Evolutionary conservation across 1,140 invertebrate genomes (phyloP), one percentile per base, ranked within the genome.

Genomic region (Akabosia matsudoensis): DNA sequence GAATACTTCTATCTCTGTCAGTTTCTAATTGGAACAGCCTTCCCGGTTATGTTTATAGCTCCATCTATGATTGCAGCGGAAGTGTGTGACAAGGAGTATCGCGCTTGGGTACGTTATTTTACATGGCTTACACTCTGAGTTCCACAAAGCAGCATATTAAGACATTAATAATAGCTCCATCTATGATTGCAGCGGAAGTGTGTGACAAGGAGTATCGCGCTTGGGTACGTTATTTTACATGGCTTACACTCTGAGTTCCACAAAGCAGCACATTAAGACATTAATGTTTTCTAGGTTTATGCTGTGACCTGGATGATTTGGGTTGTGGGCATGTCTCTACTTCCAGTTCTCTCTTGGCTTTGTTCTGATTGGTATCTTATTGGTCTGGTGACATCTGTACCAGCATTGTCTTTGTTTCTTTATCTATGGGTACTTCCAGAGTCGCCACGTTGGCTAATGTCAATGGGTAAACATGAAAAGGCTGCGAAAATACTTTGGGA

Each of bases 361-460:
- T 74, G 75, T 45, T 16, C 74, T 1, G 72, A 64, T 51, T 81
- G 80, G 80, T 81, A 76, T 64, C 51, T 76, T 0, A 78, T 80
- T 22, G 79, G 76, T 22, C 3, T 80, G 7, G 18, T 70, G 16
- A 80, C 79, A 31, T 70, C 79, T 24, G 56, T 76, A 30, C 79
- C 79, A 1, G 76, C 74, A 24, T 33, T 78, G 2, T 1, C 77
- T 0, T 37, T 78, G 4, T 78, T 78, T 34, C 45, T 79, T 26
- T 84, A 84, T 52, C 78, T 82, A 28, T 85, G 84, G 83, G 76
- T 85, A 33, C 81, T 87, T 28, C 87, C 87, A 0, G 87, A 88
- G 82, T 86, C 87, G 7, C 84, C 88, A 0, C 75, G 85, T 33
- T 88, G 87, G 87, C 82, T 88, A 4, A 61, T 88, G 0, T 84